These are phyloP conservation scores for Oreotragus oreotragus DNA, from an alignment of 2,113 vertebrate genomes.

Conservation along the genomic window DNA sequence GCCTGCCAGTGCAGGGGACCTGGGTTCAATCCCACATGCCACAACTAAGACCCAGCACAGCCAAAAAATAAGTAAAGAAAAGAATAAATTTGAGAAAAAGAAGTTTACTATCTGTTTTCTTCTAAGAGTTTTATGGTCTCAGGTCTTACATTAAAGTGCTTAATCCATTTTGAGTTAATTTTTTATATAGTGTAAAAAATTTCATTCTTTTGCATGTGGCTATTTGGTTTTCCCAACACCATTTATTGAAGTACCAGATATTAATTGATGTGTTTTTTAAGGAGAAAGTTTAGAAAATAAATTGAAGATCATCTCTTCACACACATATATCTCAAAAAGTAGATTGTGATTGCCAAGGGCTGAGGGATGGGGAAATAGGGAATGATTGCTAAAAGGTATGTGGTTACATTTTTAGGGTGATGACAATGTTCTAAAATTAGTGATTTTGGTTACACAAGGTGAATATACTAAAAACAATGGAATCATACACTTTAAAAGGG, in stretches of 20 bases:
- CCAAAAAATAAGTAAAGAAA: neutral
- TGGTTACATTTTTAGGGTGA: neutral
- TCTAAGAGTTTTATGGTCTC: neutral
- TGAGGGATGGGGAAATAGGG: neutral
- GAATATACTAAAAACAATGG: neutral
- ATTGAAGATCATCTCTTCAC: neutral
- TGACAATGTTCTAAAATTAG: neutral
- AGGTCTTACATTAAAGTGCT: neutral
- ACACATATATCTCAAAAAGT: neutral
- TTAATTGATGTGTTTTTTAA: neutral
- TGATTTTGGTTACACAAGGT: neutral
- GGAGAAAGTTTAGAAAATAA: neutral
- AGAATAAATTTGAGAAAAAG: neutral
- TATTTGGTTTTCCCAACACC: neutral
- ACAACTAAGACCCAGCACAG: neutral
- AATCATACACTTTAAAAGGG: neutral
- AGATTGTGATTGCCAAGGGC: neutral
- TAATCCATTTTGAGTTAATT: neutral
- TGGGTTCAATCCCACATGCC: neutral
- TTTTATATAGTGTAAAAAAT: neutral
- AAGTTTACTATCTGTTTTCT: neutral
- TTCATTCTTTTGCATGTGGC: neutral
- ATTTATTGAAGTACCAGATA: neutral
- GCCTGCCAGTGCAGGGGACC: neutral
- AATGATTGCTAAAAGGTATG: neutral